Evolutionary conservation across 2,888 invertebrate species (phyloP).

Genomic region (Lydus trimaculatus): DNA sequence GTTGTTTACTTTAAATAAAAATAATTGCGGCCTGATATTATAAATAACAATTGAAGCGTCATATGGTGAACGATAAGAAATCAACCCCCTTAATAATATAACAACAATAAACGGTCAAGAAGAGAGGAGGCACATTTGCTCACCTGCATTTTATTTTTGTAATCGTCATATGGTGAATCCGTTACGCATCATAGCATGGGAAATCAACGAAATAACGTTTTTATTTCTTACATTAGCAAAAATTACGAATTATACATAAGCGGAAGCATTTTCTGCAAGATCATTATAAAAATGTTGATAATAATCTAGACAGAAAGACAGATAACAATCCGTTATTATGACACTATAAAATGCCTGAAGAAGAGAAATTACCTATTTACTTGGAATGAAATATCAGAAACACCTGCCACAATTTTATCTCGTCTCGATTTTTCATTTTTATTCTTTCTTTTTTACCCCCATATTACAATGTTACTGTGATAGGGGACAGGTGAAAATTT

Average conservation of each 20-base stretch:
- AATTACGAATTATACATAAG: neutral
- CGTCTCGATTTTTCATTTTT: neutral
- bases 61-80: slow-evolving; percentile 31
- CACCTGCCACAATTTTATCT: slow-evolving; percentile 28
- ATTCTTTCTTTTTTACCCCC: slow-evolving; percentile 28
- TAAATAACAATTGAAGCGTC: slow-evolving; percentile 19
- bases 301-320: neutral
- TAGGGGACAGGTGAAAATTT: slow-evolving; percentile 28
- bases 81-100: slow-evolving; percentile 23
- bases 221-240: slow-evolving; percentile 31
- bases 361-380: neutral
- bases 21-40: neutral
- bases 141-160: slow-evolving; percentile 45
- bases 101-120: slow-evolving; percentile 27
- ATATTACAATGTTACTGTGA: slow-evolving; percentile 23
- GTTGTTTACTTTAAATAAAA: neutral
- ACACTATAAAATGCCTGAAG: neutral
- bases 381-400: neutral
- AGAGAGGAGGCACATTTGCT: slow-evolving; percentile 24
- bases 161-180: slow-evolving; percentile 56
- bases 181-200: slow-evolving; percentile 58
- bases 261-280: neutral
- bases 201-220: slow-evolving; percentile 49
- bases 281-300: neutral
- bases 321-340: neutral